Evolutionary conservation across 53 echinoderm and acorn worm species (phyloP).

Genomic region (Echinometra lucunter): DNA sequence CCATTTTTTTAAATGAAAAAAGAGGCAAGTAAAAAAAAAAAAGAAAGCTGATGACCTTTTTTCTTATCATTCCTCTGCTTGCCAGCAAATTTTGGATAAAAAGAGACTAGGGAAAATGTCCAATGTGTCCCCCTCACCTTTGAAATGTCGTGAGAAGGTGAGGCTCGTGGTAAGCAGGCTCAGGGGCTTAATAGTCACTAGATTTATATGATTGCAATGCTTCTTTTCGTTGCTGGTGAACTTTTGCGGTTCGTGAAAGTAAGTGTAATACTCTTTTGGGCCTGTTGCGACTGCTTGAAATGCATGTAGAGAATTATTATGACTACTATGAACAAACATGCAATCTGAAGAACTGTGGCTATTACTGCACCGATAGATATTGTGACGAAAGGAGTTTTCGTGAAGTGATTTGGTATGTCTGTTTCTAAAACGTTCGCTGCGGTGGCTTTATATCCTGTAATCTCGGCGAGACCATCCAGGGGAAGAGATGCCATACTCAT

Average conservation of each 20-base stretch:
- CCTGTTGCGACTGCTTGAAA: background rate
- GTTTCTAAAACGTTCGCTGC: background rate
- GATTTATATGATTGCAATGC: background rate
- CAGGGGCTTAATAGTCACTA: background rate
- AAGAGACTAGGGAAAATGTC: no score
- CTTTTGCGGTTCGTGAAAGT: conserved; percentile 15
- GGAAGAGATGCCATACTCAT: background rate
- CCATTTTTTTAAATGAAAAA: no score
- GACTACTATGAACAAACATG: background rate
- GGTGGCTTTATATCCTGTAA: background rate
- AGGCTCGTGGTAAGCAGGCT: background rate
- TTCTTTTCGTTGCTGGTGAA: background rate
- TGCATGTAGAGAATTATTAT: background rate
- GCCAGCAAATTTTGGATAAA: no score
- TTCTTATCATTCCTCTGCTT: no score
- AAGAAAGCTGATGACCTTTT: no score
- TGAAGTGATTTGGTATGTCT: background rate
- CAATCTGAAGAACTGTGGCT: background rate
- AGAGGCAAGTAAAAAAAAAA: no score
- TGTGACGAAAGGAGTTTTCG: background rate
- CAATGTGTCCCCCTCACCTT: no score
- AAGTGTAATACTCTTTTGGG: background rate
- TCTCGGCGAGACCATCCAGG: background rate
- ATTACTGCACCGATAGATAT: background rate
- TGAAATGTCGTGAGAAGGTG: background rate